These are phyloP conservation scores for Drosophila villosipedis DNA, from an alignment of 2,888 invertebrate genomes.

Conservation along the genomic window DNA sequence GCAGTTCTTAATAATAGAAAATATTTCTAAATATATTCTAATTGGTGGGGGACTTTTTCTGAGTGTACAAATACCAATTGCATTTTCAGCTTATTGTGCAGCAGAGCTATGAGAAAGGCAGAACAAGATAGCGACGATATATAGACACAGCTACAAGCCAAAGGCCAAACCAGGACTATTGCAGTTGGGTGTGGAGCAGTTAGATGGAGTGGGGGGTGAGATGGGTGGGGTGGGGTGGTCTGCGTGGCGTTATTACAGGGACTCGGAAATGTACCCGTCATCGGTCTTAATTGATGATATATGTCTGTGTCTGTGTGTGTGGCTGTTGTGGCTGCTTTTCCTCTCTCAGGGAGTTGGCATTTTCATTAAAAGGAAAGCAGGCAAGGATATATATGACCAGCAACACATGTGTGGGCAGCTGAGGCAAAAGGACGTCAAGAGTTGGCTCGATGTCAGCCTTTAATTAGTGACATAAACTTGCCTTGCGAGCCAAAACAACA, in stretches of 20 bases:
- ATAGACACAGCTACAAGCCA: not conserved
- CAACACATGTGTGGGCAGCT: not conserved
- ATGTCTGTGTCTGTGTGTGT: slow-evolving; percentile 13
- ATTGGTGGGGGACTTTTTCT: not conserved
- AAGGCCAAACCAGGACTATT: not conserved
- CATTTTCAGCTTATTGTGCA: slow-evolving; percentile 32
- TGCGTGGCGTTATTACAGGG: not conserved
- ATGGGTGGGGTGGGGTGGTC: not conserved
- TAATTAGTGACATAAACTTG: slow-evolving; percentile 49
- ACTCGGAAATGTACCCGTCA: slow-evolving; percentile 43
- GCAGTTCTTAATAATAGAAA: not conserved
- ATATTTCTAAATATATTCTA: not conserved
- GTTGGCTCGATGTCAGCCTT: slow-evolving; percentile 28
- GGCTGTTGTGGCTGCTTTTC: not conserved
- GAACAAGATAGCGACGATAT: slow-evolving; percentile 7
- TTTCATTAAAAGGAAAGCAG: not conserved
- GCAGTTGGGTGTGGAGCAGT: not conserved
- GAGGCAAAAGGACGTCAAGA: not conserved
- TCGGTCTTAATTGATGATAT: slow-evolving; percentile 54
- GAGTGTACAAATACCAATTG: slow-evolving; percentile 42
- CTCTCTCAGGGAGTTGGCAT: not conserved
- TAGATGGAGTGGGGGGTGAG: not conserved
- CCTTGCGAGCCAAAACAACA: slow-evolving; percentile 8
- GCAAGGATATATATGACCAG: not conserved
- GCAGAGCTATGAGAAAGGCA: not conserved